Evolutionary conservation across 2,113 vertebrate species (phyloP), one percentile per base, ranked within the genome.

Genomic region (Cynopterus brachyotis): DNA sequence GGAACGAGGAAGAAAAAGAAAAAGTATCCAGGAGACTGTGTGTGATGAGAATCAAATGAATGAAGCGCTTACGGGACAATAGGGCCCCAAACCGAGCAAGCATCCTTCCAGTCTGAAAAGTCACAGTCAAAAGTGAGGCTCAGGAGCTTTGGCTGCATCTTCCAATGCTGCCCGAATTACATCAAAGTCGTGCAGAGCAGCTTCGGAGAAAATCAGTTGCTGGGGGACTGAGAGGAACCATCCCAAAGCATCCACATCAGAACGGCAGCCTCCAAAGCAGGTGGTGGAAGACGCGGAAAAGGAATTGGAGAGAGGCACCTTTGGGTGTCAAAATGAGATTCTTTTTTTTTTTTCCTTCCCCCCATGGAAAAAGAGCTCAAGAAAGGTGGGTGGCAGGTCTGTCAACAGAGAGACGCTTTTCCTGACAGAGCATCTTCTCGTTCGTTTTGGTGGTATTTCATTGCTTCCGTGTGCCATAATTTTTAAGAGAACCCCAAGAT

Each of bases 221-320:
- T 19, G 16, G 24, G 59, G 57, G 53, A 57, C 9, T 0, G 24
- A 79, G 72, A 32, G 17, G 88, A 45, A 30, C 28, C 0, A 3
- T 0, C 35, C 9, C 35, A 6, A 42, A 0, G 62, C 0, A 3
- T 1, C 2, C 6, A 11, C 13, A 2, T 19, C 53, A 15, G 69
- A 22, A 35, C 32, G 0, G 2, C 35, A 7, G 5, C 37, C 4
- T 69, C 28, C 17, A 35, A 17, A 53, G 40, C 6, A 64, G 55
- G 62, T 3, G 59, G 76, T 16, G 0, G 13, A n/a, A n/a, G 60
- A 37, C 70, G 20, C 0, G 28, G 37, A 32, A 7, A 15, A 45
- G n/a, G 79, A 69, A 4, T 22, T 12, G 37, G 20, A 66, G 47
- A 22, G 13, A 55, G 24, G 22, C 69, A 8, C 45, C 3, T 57